phyloP scores from a whole-genome alignment of 2,797 vertebrate species.

The Pagetopsis macropterus region DNA sequence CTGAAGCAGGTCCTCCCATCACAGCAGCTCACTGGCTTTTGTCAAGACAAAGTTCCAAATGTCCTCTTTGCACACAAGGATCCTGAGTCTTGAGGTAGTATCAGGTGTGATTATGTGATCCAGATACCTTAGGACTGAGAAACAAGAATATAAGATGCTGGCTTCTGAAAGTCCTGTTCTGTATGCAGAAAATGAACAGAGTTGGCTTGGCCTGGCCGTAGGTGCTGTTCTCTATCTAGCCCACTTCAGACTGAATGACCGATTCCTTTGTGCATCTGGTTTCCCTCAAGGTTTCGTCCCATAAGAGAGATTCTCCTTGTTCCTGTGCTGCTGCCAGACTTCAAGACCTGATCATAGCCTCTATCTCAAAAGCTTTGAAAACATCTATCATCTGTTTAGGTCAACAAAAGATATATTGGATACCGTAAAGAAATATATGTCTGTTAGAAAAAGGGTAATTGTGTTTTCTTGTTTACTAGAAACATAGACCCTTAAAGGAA shows the following conservation, averaged over 20 bases:
- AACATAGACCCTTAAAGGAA: slow-evolving; percentile 3
- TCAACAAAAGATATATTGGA: slow-evolving; percentile 1
- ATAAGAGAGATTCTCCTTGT: slow-evolving; percentile 33
- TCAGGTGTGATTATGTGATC: slow-evolving; percentile 21
- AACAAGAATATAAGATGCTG: slow-evolving; percentile 11
- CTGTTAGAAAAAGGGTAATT: background rate
- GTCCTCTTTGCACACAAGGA: slow-evolving; percentile 11
- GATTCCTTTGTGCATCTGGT: slow-evolving; percentile 60
- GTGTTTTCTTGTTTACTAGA: background rate
- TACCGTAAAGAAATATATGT: background rate
- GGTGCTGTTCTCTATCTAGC: slow-evolving; percentile 54
- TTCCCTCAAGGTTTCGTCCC: slow-evolving; percentile 58
- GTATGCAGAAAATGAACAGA: slow-evolving; percentile 18
- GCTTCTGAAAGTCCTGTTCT: slow-evolving; percentile 11
- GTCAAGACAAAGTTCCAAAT: slow-evolving; percentile 47
- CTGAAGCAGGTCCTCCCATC: slow-evolving; percentile 50
- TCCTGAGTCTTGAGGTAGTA: background rate
- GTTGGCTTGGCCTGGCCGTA: slow-evolving; percentile 25
- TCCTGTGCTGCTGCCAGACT: slow-evolving; percentile 26
- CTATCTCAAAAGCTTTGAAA: slow-evolving; percentile 21
- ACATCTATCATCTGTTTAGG: slow-evolving; percentile 15
- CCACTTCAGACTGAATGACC: slow-evolving; percentile 52
- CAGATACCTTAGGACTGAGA: slow-evolving; percentile 1
- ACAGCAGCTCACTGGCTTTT: slow-evolving; percentile 37
- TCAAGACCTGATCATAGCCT: slow-evolving; percentile 43